Evolutionary conservation across 2,888 invertebrate species (phyloP).

Genomic region (Xanthorhoe designata): DNA sequence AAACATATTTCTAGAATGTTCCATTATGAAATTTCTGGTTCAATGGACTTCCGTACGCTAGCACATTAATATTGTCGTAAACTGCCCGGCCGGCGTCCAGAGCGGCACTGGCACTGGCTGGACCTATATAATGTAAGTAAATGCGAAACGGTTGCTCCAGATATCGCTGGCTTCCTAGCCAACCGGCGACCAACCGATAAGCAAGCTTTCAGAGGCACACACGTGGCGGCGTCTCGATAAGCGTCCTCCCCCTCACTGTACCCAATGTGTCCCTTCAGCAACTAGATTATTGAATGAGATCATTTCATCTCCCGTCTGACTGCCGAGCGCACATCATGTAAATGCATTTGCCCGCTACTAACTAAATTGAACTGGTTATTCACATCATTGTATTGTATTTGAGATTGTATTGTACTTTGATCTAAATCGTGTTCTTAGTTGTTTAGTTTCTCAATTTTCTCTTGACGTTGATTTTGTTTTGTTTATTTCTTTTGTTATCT

Average conservation of each 20-base stretch:
- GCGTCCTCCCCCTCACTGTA: slow-evolving; percentile 31
- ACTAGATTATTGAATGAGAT: slow-evolving; percentile 45
- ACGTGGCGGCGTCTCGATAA: slow-evolving; percentile 30
- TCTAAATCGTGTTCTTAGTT: too few relatives aligned
- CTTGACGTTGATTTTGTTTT: too few relatives aligned
- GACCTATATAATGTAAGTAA: neutral
- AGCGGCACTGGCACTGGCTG: slow-evolving; percentile 21
- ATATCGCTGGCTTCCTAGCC: slow-evolving; percentile 65
- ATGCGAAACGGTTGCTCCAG: slow-evolving; percentile 56
- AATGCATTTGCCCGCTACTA: neutral
- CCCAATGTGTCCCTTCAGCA: slow-evolving; percentile 42
- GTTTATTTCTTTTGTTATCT: too few relatives aligned
- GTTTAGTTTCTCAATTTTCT: too few relatives aligned
- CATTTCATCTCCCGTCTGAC: slow-evolving; percentile 8
- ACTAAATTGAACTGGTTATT: neutral
- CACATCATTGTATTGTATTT: neutral
- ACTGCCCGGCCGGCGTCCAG: slow-evolving; percentile 47
- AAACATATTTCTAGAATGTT: slow-evolving; percentile 56
- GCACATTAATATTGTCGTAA: slow-evolving; percentile 58
- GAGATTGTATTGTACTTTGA: too few relatives aligned
- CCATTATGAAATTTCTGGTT: slow-evolving; percentile 54
- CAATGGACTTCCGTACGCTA: slow-evolving; percentile 58
- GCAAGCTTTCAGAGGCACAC: slow-evolving; percentile 55
- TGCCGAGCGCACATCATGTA: neutral
- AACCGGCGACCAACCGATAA: slow-evolving; percentile 49